Evolutionary conservation across 2,888 invertebrate genomes (phyloP).

Genomic region (Megaustenia siamemsis): DNA sequence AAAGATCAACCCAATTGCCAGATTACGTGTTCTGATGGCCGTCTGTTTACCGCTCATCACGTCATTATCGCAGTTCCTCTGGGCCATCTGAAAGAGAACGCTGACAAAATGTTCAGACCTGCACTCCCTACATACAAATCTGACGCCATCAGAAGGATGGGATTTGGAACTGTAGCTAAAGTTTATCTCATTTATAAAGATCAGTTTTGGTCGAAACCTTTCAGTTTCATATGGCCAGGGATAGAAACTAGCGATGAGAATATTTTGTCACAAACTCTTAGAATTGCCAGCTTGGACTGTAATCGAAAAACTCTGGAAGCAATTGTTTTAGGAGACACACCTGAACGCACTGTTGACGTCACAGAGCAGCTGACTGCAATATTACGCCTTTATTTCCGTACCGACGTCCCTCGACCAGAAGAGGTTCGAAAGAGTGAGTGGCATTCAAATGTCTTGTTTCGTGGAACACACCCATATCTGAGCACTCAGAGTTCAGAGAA

Average conservation of each 20-base stretch:
- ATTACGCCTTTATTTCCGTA: background rate
- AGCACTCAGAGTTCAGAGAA: background rate
- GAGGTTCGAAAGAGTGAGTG: background rate
- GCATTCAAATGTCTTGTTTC: slow-evolving; percentile 6
- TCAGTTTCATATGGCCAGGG: slow-evolving; percentile 23
- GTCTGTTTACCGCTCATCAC: slow-evolving; percentile 23
- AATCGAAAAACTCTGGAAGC: slow-evolving; percentile 10
- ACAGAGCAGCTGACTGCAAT: slow-evolving; percentile 4
- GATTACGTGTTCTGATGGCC: slow-evolving; percentile 16
- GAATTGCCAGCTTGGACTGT: background rate
- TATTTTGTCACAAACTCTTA: background rate
- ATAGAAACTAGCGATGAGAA: background rate
- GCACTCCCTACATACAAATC: slow-evolving; percentile 11
- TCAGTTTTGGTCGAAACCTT: background rate
- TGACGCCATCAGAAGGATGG: background rate
- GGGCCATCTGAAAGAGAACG: slow-evolving; percentile 30
- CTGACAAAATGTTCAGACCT: slow-evolving; percentile 16
- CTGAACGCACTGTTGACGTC: slow-evolving; percentile 1
- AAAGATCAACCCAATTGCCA: background rate
- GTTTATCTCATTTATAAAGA: slow-evolving; percentile 12
- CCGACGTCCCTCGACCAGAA: background rate
- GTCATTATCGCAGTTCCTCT: slow-evolving; percentile 42
- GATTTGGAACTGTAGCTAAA: slow-evolving; percentile 34
- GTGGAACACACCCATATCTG: slow-evolving; percentile 37
- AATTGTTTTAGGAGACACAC: background rate